Base-by-base conservation (phyloP, 2,797 vertebrate species). In the Tangara arthus region DNA sequence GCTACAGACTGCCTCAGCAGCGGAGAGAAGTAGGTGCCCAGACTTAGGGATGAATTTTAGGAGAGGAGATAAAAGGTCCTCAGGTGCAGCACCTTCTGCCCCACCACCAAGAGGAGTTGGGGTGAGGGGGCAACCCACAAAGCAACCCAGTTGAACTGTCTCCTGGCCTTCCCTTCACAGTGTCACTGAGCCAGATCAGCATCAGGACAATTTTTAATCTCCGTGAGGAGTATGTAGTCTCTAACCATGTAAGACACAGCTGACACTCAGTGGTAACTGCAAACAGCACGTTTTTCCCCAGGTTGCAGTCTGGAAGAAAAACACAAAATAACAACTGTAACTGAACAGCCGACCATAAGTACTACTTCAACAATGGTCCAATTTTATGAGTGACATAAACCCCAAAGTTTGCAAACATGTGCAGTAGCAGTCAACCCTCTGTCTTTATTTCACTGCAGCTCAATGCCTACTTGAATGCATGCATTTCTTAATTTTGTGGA, bases 51-150 rank as follows among this genome's bases (percentile, higher is more conserved):
- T 22, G 20, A 50, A n/a, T 28, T 65, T 55, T 24, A 34, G 28
- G n/a, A 44, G 44, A 32, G 71, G 46, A 52, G 22, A 23, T 19
- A 26, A 2, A 34, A 73, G 30, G 13, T 18, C 46, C n/a, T 39
- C 39, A 19, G 59, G 34, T 20, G 18, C 32, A 5, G 32, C 32
- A 12, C 34, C 20, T 24, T 37, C 46, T 32, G 42, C 30, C 32
- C 14, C 35, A 63, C 0, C 42, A 27, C 44, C 0, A 4, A 34
- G 24, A 20, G 15, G 30, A n/a, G 59, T 4, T 1, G 8, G 27
- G 12, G 5, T 6, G 18, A 37, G 39, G 24, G 32, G 20, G 8
- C 9, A 17, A 35, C 12, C 15, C 49, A 47, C 28, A 28, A 39
- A 46, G 35, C 19, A 7, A 1, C 23, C 22, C 41, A 82, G 28